A percentile compares a stretch with the other conserved stretches of the same genome.
These are phyloP conservation scores for Meiosimyza decipiens DNA, from an alignment of 2,888 invertebrate species.

Conservation along the genomic window DNA sequence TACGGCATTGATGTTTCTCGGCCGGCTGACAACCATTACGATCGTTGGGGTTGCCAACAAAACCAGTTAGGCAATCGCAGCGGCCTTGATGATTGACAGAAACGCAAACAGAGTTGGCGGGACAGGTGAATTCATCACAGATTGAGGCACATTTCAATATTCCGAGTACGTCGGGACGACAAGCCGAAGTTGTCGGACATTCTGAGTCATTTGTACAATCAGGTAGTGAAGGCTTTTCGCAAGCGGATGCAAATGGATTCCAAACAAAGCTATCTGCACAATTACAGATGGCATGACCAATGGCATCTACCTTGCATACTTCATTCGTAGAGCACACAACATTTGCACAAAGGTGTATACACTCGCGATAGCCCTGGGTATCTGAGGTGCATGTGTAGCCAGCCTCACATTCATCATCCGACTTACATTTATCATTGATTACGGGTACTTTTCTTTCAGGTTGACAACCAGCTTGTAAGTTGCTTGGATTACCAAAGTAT, in stretches of 20 bases:
- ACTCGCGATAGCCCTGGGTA: conserved; percentile 74
- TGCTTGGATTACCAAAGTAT: conserved; percentile 84
- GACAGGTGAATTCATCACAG: conserved; percentile 85
- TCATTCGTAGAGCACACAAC: conserved; percentile 87
- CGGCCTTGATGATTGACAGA: conserved; percentile 78
- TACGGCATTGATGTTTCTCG: conserved; percentile 79
- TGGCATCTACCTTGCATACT: conserved; percentile 76
- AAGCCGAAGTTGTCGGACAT: conserved; percentile 77
- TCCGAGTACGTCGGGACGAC: conserved; percentile 85
- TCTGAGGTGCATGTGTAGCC: conserved; percentile 78
- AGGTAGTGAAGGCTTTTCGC: conserved; percentile 89
- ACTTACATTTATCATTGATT: conserved; percentile 73
- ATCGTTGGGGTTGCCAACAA: conserved; percentile 89
- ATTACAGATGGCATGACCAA: conserved; percentile 80
- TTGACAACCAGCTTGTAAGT: conserved; percentile 82
- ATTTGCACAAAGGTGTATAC: conserved; percentile 82
- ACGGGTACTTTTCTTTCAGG: conserved; percentile 72
- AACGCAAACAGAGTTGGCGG: conserved; percentile 84
- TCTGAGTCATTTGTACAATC: conserved; percentile 79
- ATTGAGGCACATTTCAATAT: conserved; percentile 84
- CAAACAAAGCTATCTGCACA: conserved; percentile 83
- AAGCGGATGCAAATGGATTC: conserved; percentile 84
- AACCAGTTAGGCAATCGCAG: conserved; percentile 87
- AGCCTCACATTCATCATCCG: conserved; percentile 77
- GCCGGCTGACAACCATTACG: conserved; percentile 84